Percentiles rank a stretch among this genome's conserved stretches.
phyloP scores from a whole-genome alignment of 2,888 invertebrate genomes.

The Heliconius erato region DNA sequence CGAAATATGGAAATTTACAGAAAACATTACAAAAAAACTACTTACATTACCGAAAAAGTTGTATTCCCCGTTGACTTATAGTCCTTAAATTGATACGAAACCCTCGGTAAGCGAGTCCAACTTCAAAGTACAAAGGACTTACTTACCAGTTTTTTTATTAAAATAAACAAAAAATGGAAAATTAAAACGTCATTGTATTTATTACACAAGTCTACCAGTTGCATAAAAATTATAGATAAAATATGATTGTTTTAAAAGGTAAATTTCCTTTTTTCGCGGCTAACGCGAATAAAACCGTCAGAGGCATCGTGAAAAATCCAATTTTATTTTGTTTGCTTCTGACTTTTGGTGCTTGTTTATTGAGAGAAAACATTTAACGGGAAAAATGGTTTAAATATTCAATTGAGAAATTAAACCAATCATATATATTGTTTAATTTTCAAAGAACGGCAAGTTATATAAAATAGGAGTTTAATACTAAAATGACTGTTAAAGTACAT shows the following conservation, averaged over 20 bases:
- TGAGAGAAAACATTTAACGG: constrained; percentile 18
- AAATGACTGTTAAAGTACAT: background rate
- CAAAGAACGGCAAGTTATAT: no score
- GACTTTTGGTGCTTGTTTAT: constrained; percentile 15
- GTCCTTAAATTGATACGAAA: no score
- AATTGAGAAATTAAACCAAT: constrained; percentile 1
- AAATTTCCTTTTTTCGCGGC: constrained; percentile 14
- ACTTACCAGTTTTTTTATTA: no score
- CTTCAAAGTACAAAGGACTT: no score
- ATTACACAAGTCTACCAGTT: background rate
- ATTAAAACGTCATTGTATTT: background rate
- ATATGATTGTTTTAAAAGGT: constrained; percentile 1
- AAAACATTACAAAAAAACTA: no score
- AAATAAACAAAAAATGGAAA: background rate
- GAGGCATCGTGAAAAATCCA: constrained; percentile 25
- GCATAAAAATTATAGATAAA: background rate
- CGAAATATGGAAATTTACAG: no score
- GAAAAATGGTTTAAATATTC: constrained; percentile 12
- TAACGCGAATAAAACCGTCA: background rate
- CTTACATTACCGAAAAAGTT: no score
- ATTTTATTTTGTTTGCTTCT: constrained; percentile 17
- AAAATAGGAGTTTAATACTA: background rate
- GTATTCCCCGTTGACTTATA: no score
- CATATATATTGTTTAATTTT: background rate
- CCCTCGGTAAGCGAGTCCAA: no score